Evolutionary conservation across 1,140 invertebrate species (phyloP).

Genomic region (Samia ricini): DNA sequence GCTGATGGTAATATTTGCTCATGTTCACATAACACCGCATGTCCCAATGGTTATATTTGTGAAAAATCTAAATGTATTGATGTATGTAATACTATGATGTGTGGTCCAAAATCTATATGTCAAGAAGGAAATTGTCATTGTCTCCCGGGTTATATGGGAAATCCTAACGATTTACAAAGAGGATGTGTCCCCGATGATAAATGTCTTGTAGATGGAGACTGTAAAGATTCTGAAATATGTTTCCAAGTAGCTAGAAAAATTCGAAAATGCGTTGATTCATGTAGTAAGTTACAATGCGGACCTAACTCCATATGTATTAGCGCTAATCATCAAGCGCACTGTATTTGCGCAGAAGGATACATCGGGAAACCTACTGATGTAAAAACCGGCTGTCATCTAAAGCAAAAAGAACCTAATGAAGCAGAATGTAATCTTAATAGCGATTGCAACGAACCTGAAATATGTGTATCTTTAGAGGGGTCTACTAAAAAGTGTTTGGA

Average conservation of each 20-base stretch:
- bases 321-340: constrained; percentile 89
- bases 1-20: constrained; percentile 82
- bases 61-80: constrained; percentile 84
- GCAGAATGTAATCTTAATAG: constrained; percentile 82
- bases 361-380: constrained; percentile 88
- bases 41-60: constrained; percentile 87
- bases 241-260: constrained; percentile 87
- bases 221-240: constrained; percentile 89
- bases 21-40: constrained; percentile 83
- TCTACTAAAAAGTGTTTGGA: constrained; percentile 84
- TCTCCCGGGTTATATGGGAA: constrained; percentile 86
- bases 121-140: constrained; percentile 89
- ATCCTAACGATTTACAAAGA: constrained; percentile 83
- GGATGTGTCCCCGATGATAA: constrained; percentile 86
- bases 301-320: constrained; percentile 92
- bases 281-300: constrained; percentile 91
- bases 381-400: constrained; percentile 85
- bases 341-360: constrained; percentile 89
- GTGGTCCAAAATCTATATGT: constrained; percentile 90
- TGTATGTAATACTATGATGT: constrained; percentile 84
- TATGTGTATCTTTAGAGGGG: constrained; percentile 78
- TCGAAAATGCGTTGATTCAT: constrained; percentile 91
- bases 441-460: constrained; percentile 84
- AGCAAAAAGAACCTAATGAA: constrained; percentile 76
- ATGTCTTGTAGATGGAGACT: constrained; percentile 89